These are phyloP conservation scores for Siderastrea siderea DNA, from an alignment of 92 coral and sea anemone genomes.

Conservation along the genomic window DNA sequence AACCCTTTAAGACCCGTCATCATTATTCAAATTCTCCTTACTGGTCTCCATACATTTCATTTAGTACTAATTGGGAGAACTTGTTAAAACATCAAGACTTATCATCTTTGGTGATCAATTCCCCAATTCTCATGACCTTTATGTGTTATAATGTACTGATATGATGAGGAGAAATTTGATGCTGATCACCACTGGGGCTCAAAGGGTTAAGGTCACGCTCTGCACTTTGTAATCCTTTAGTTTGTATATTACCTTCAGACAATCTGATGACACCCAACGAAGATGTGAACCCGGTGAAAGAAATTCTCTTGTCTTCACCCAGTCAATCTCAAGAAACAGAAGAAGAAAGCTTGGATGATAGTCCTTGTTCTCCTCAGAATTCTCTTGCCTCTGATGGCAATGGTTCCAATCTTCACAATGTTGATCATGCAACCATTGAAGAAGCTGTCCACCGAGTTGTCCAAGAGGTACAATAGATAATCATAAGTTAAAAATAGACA, in stretches of 20 bases:
- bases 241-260: not conserved
- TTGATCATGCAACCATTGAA: not conserved
- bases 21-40: no score
- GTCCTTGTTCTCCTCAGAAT: not conserved
- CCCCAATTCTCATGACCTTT: no score
- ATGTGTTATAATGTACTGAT: no score
- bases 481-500: no score
- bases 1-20: no score
- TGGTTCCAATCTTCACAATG: not conserved
- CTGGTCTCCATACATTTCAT: no score
- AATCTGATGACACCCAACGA: conserved; percentile 3
- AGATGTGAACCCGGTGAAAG: not conserved
- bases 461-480: conserved; percentile 13
- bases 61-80: no score
- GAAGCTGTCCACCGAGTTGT: conserved; percentile 31
- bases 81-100: no score
- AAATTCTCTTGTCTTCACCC: not conserved
- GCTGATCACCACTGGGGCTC: no score
- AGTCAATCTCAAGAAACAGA: not conserved
- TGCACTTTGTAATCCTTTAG: not conserved
- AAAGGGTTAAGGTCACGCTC: not conserved
- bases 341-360: not conserved
- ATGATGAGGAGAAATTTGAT: no score
- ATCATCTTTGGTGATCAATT: no score
- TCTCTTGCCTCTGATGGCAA: not conserved